Percentiles rank a stretch among this genome's conserved stretches.
Conservation (phyloP, 2,113 vertebrate species). For the Burhinus bistriatus region DNA sequence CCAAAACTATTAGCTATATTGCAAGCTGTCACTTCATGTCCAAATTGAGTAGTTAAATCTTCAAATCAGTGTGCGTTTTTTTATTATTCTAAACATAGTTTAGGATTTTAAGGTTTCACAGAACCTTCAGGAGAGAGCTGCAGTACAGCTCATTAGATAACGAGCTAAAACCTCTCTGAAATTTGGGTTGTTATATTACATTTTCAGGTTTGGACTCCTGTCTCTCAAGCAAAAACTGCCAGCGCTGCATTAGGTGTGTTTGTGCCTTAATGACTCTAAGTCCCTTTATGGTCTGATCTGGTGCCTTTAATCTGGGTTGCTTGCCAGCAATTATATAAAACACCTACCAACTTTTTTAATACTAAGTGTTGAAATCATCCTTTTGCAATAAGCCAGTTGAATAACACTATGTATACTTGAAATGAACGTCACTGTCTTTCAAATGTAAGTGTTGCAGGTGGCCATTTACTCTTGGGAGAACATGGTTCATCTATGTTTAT, state of each 20-base stretch:
- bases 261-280: background rate
- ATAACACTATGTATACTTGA: background rate
- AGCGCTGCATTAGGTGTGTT: background rate
- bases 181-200: background rate
- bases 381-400: background rate
- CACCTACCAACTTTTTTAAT: background rate
- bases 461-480: background rate
- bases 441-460: background rate
- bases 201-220: background rate
- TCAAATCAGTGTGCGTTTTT: background rate
- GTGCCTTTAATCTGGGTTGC: background rate
- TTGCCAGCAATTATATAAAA: background rate
- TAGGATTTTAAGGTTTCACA: background rate
- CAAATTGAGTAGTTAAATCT: constrained; percentile 14
- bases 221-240: background rate
- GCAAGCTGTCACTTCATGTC: constrained; percentile 16
- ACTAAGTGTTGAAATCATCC: background rate
- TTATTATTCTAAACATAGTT: background rate
- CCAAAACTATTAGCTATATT: background rate
- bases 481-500: background rate
- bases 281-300: background rate
- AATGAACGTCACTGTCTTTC: background rate
- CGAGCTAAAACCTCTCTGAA: background rate
- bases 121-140: background rate
- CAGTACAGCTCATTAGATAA: background rate